Evolutionary conservation across 2,797 vertebrate genomes (phyloP).

Genomic region (Moxostoma hubbsi): DNA sequence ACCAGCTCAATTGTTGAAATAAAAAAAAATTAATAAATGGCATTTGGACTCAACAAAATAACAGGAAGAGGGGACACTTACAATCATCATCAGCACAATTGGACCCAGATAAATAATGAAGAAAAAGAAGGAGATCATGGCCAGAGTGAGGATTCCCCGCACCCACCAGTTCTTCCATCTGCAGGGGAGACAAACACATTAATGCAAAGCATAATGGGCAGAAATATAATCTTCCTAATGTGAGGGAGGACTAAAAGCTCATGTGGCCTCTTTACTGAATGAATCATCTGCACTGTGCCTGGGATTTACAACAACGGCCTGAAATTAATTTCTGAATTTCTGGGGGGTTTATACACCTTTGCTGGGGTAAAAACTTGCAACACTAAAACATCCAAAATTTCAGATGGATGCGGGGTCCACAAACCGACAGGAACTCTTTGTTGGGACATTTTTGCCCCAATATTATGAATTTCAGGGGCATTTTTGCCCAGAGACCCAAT

Average conservation of each 20-base stretch:
- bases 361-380: too few species aligned
- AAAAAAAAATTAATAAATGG: too few species aligned
- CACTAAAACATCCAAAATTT: too few species aligned
- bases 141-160: slow-evolving; percentile 93
- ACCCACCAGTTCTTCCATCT: slow-evolving; percentile 99
- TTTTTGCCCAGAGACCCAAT: too few species aligned
- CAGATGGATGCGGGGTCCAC: too few species aligned
- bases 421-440: too few species aligned
- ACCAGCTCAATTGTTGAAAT: too few species aligned
- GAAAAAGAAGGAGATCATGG: slow-evolving; percentile 99
- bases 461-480: too few species aligned
- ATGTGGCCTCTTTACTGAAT: slow-evolving; percentile 21
- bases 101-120: slow-evolving; percentile 98
- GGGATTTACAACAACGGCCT: slow-evolving; percentile 1
- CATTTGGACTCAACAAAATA: too few species aligned
- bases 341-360: too few species aligned
- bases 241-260: slow-evolving; percentile 10
- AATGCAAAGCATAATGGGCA: slow-evolving; percentile 22
- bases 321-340: background rate
- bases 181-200: slow-evolving; percentile 43
- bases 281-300: slow-evolving; percentile 2
- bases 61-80: slow-evolving; percentile 74
- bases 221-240: slow-evolving; percentile 40
- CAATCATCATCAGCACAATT: slow-evolving; percentile 97
- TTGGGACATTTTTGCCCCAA: too few species aligned